phyloP scores from a whole-genome alignment of 2,888 invertebrate species.

The Polydrusus pterygomalis region DNA sequence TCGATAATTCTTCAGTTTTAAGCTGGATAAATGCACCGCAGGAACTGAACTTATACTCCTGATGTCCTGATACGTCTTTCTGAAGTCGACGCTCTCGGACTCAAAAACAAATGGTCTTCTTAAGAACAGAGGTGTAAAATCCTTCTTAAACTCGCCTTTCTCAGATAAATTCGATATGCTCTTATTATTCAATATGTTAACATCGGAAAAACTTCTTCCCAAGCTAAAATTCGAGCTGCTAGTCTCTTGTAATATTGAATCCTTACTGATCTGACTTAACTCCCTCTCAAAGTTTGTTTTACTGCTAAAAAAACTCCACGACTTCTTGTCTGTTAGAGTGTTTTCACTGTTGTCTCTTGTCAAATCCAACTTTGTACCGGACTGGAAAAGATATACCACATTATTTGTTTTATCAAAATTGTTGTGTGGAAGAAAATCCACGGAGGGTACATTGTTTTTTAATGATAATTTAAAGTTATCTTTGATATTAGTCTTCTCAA shows the following conservation, averaged over 20 bases:
- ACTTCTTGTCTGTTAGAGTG: constrained; percentile 36
- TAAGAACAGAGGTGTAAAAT: constrained; percentile 14
- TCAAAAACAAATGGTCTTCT: constrained; percentile 29
- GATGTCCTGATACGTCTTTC: constrained; percentile 50
- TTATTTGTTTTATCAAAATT: constrained; percentile 29
- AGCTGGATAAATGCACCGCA: constrained; percentile 29
- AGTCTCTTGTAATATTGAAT: neutral
- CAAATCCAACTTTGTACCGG: constrained; percentile 45
- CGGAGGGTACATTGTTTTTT: neutral
- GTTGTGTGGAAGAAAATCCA: neutral
- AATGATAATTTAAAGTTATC: neutral
- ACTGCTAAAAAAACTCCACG: constrained; percentile 23
- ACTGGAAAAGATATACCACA: constrained; percentile 51
- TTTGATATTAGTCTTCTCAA: neutral
- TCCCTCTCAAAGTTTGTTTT: constrained; percentile 6
- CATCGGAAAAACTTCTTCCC: constrained; percentile 44
- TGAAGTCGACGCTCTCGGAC: constrained; percentile 45
- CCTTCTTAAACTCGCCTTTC: neutral
- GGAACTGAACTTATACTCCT: constrained; percentile 47
- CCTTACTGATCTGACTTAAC: neutral
- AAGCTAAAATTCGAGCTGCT: constrained; percentile 29
- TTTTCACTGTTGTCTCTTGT: constrained; percentile 40
- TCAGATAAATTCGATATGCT: neutral
- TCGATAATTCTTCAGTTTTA: constrained; percentile 4
- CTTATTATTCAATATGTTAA: constrained; percentile 14